A percentile compares a stretch with the other conserved stretches of the same genome.
Conservation (phyloP, 2,113 vertebrate species). For the Tetraodon nigroviridis region DNA sequence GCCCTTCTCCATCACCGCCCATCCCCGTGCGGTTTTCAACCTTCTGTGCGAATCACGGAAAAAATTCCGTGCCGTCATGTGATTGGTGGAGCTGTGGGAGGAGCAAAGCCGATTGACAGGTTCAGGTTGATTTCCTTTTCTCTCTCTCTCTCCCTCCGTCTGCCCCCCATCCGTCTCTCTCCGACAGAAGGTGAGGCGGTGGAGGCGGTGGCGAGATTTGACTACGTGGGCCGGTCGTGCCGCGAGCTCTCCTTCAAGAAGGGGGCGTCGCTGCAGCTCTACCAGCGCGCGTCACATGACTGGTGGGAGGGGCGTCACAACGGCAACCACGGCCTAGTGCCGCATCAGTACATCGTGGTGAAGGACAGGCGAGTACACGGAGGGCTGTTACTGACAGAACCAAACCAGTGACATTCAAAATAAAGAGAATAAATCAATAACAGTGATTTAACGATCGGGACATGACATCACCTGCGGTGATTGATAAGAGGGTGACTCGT, state of each 20-base stretch:
- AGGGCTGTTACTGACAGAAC: neutral
- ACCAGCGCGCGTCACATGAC: constrained; percentile 94
- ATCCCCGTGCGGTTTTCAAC: neutral
- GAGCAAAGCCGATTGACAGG: constrained; percentile 46
- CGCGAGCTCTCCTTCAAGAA: constrained; percentile 97
- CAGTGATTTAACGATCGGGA: too few relatives aligned
- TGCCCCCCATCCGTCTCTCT: neutral
- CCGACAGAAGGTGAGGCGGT: constrained; percentile 87
- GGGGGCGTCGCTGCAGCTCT: constrained; percentile 89
- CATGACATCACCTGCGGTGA: too few relatives aligned
- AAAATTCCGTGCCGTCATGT: constrained; percentile 19
- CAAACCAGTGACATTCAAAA: too few relatives aligned
- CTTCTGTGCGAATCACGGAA: neutral
- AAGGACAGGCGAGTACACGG: constrained; percentile 87
- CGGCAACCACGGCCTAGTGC: constrained; percentile 88
- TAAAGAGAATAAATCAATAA: too few relatives aligned
- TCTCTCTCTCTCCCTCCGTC: constrained; percentile 3
- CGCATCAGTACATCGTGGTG: constrained; percentile 95
- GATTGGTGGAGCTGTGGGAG: constrained; percentile 32
- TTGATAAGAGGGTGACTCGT: constrained; percentile 21
- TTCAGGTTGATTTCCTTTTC: constrained; percentile 18
- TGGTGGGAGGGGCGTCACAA: constrained; percentile 99
- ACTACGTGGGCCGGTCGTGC: constrained; percentile 90
- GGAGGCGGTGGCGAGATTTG: constrained; percentile 95
- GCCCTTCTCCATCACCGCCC: constrained; percentile 10